Evolutionary conservation across 2,113 vertebrate genomes (phyloP), one percentile per base, ranked within the genome.

Genomic region (Gavia stellata): DNA sequence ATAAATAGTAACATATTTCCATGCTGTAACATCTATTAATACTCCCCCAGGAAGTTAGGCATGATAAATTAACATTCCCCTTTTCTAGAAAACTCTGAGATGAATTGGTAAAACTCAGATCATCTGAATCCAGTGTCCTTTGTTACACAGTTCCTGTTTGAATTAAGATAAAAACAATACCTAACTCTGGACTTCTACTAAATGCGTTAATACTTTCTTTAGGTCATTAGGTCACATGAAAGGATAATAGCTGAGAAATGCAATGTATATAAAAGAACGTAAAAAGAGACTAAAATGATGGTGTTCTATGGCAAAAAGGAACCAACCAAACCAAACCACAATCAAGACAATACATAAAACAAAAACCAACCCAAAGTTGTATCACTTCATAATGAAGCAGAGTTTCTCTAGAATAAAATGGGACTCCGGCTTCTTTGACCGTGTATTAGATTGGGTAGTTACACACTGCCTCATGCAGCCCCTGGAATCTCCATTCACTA

Each of bases 311-410:
- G 29, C 29, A 38, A 68, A 94, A 92, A 65, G 12, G 4, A 86
- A 38, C 17, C 5, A 71, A 84, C 2, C 4, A 79, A 59, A 26
- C 2, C 17, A 50, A 86, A 82, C 8, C 19, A 74, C 13, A 59
- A 7, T 28, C 2, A 5, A 31, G 10, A 24, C 7, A n/a, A 67
- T 26, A 53, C 65, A 56, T 33, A 66, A 49, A 72, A 28, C 7
- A 49, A 73, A 88, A n/a, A 3, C 0, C 2, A 61, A 66, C 0
- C 1, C 15, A 17, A 92, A 65, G 3, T 19, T 47, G 6, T 29
- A 42, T 44, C 5, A 15, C 40, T 34, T 74, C 33, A 45, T 47
- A 36, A 42, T 6, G 21, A 81, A 77, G 38, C 79, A 63, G 4
- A 25, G 10, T 53, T 55, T 72, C 26, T 72, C 6, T 47, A 42